Conservation (phyloP, 2,888 invertebrate species). For the Nudaria mundana region DNA sequence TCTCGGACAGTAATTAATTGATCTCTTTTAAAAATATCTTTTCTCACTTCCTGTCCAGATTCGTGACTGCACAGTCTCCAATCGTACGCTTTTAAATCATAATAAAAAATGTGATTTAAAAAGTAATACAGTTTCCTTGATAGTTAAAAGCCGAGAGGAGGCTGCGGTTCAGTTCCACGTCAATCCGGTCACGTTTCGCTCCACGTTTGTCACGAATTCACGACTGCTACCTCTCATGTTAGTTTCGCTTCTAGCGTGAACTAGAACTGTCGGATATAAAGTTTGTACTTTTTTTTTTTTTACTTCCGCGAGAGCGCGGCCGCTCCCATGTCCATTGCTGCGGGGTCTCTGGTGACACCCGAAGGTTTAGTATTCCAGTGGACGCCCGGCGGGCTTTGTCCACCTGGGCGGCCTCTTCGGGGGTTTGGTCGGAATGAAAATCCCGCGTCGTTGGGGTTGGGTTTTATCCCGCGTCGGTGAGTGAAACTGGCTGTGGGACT, state of each 20-base stretch:
- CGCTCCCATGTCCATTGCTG: too few species aligned
- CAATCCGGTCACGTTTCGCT: slow-evolving; percentile 36
- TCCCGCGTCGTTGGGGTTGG: too few species aligned
- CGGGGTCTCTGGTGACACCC: too few species aligned
- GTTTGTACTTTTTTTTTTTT: neutral
- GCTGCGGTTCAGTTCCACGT: slow-evolving; percentile 17
- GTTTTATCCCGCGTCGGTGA: too few species aligned
- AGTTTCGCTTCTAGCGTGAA: slow-evolving; percentile 20
- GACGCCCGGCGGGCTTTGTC: too few species aligned
- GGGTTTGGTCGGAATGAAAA: too few species aligned
- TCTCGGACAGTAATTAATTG: neutral
- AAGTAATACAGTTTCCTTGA: slow-evolving; percentile 35
- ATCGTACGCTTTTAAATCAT: neutral
- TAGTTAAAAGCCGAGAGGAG: slow-evolving; percentile 19
- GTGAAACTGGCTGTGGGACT: too few species aligned
- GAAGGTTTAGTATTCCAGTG: too few species aligned
- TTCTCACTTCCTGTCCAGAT: slow-evolving; percentile 1
- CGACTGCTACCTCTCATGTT: slow-evolving; percentile 16
- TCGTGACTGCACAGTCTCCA: slow-evolving; percentile 3
- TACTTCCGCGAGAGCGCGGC: too few species aligned
- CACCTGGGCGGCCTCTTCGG: too few species aligned
- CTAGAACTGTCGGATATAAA: slow-evolving; percentile 25
- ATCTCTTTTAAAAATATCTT: neutral
- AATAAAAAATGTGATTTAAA: slow-evolving; percentile 13
- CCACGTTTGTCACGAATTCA: slow-evolving; percentile 34